Conservation (phyloP, 2,888 invertebrate species). For the Achlya flavicornis region DNA sequence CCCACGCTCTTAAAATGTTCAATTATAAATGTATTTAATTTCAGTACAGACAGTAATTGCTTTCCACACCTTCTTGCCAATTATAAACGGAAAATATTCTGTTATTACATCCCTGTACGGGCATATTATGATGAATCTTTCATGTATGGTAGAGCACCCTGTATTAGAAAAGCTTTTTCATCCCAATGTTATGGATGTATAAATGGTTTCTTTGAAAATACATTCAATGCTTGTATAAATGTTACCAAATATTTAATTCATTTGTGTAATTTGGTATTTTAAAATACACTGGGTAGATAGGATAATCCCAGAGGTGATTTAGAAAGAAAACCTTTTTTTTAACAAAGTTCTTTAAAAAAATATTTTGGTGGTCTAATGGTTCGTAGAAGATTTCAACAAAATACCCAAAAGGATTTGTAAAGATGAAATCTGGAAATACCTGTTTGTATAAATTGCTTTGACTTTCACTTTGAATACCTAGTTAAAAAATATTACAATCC, state of each 20-base stretch:
- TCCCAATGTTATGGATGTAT: background rate
- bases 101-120: background rate
- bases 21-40: background rate
- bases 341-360: no score
- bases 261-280: no score
- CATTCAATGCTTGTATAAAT: background rate
- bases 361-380: no score
- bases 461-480: no score
- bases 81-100: background rate
- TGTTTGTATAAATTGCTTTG: no score
- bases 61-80: background rate
- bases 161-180: background rate
- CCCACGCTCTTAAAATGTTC: slow-evolving; percentile 1
- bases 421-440: background rate
- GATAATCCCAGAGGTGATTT: no score
- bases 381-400: no score
- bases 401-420: no score
- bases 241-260: no score
- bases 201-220: background rate
- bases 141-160: background rate
- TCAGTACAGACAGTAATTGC: slow-evolving; percentile 4
- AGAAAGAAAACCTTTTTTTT: no score
- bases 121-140: background rate
- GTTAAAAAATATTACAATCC: no score
- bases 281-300: no score